Evolutionary conservation across 2,888 invertebrate genomes (phyloP).

Genomic region (Cerceris ruficornis): DNA sequence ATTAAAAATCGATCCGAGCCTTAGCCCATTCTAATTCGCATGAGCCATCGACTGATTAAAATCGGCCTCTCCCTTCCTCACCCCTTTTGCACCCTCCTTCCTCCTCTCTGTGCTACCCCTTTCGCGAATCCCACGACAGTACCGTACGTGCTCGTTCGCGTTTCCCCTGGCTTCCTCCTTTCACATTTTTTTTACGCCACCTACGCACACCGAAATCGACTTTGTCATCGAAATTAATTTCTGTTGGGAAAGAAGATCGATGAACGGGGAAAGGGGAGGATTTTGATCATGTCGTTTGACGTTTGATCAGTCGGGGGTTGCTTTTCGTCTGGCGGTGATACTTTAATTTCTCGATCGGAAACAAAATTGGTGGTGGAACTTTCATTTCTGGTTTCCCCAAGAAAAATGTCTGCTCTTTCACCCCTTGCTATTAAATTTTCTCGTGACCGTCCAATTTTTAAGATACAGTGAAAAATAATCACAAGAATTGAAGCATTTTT

Average conservation of each 20-base stretch:
- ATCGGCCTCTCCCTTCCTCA: slow-evolving; percentile 38
- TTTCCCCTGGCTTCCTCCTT: background rate
- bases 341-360: no score
- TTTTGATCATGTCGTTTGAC: no score
- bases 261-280: background rate
- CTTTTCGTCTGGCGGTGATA: background rate
- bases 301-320: background rate
- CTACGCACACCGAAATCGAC: background rate
- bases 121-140: slow-evolving; percentile 10
- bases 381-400: no score
- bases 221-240: slow-evolving; percentile 11
- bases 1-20: slow-evolving; percentile 70
- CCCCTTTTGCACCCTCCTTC: slow-evolving; percentile 7
- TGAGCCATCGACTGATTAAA: slow-evolving; percentile 67
- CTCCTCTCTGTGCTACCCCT: no score
- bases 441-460: no score
- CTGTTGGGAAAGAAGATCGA: no score
- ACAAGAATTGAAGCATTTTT: no score
- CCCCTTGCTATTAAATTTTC: no score
- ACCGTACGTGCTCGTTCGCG: slow-evolving; percentile 5
- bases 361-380: no score
- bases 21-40: slow-evolving; percentile 53
- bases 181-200: background rate
- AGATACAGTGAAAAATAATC: no score
- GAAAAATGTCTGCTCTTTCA: no score